Evolutionary conservation across 2,113 vertebrate species (phyloP).

Genomic region (Microtus ochrogaster): DNA sequence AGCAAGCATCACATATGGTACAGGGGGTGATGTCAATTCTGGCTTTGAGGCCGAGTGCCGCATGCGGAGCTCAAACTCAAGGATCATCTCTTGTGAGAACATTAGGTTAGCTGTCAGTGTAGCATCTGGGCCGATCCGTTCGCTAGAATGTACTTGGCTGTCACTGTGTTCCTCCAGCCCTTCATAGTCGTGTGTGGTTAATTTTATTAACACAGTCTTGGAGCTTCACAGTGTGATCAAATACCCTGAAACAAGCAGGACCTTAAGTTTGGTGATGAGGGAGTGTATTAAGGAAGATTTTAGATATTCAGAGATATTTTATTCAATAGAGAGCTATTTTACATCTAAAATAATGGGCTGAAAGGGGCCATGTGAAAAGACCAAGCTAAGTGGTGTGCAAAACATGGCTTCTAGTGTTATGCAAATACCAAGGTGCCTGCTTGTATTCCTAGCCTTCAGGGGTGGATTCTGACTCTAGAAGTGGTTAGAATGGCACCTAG

Average conservation of each 20-base stretch:
- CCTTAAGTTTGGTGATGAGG: background rate
- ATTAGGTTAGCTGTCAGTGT: background rate
- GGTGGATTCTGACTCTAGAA: conserved; percentile 14
- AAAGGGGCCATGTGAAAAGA: background rate
- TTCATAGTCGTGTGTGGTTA: background rate
- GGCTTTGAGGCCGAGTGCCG: background rate
- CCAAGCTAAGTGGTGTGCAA: background rate
- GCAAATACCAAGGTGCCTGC: background rate
- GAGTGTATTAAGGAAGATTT: background rate
- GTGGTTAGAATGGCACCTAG: background rate
- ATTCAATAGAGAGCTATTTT: conserved; percentile 26
- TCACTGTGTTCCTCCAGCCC: background rate
- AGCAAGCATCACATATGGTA: background rate
- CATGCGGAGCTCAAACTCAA: background rate
- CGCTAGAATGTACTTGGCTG: background rate
- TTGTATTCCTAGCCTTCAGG: conserved; percentile 2
- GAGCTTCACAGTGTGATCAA: background rate
- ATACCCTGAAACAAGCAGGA: background rate
- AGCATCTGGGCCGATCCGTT: background rate
- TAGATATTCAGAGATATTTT: background rate
- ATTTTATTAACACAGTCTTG: background rate
- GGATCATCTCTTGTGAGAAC: too few species aligned
- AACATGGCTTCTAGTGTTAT: background rate
- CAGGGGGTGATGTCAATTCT: background rate
- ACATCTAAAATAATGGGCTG: background rate